phyloP scores from a whole-genome alignment of 2,113 vertebrate species.

The Psittacus erithacus region DNA sequence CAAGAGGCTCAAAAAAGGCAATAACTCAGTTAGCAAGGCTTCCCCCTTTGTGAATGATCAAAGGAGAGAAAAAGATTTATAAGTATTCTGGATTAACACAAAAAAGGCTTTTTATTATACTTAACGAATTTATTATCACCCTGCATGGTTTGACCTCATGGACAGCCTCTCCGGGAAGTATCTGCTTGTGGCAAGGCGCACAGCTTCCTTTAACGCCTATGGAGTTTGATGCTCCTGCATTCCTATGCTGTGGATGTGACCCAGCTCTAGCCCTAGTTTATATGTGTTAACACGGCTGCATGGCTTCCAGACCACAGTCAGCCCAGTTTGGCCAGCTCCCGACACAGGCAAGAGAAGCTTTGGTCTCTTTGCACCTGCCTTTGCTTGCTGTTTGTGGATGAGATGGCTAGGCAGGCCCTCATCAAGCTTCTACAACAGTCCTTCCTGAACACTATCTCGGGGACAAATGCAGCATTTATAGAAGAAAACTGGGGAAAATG shows the following conservation, averaged over 20 bases:
- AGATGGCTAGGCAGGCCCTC: background rate
- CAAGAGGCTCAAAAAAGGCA: background rate
- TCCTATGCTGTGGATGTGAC: background rate
- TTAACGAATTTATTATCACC: background rate
- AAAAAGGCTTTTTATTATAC: background rate
- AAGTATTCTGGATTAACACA: background rate
- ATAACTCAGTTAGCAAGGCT: background rate
- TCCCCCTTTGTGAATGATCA: background rate
- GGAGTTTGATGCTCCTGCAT: background rate
- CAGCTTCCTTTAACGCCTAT: background rate
- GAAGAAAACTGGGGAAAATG: background rate
- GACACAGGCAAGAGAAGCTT: background rate
- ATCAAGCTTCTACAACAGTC: background rate
- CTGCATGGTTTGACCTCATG: background rate
- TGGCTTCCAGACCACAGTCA: background rate
- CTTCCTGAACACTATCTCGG: background rate
- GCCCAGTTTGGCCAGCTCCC: background rate
- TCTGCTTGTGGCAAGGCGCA: background rate
- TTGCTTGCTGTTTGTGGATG: background rate
- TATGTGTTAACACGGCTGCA: fast-evolving
- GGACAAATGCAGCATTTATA: fast-evolving
- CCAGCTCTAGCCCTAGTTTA: background rate
- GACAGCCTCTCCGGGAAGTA: background rate
- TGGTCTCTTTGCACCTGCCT: background rate
- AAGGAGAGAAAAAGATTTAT: background rate